Evolutionary conservation across 2,113 vertebrate species (phyloP).

Genomic region (Diadophis punctatus): DNA sequence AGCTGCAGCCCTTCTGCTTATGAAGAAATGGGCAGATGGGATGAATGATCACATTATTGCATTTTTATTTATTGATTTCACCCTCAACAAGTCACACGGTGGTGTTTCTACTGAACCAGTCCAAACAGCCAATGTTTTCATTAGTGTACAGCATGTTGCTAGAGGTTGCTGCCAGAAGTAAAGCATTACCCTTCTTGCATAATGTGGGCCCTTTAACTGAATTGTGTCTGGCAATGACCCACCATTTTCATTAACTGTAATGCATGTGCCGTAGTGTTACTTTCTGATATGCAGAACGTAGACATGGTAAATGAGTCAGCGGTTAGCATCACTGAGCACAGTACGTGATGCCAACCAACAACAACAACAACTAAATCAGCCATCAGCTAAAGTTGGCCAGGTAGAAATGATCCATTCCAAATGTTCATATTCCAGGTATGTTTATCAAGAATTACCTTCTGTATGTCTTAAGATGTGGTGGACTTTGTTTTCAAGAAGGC

Average conservation of each 20-base stretch:
- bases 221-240: not conserved
- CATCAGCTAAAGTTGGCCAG: not conserved
- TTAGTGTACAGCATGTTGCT: not conserved
- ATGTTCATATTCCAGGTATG: not conserved
- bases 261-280: not conserved
- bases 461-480: not conserved
- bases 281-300: not conserved
- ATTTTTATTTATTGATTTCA: not conserved
- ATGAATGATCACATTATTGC: not conserved
- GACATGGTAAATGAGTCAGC: not conserved
- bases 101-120: not conserved
- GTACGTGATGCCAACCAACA: not conserved
- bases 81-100: not conserved
- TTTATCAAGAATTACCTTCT: not conserved
- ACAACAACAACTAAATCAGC: not conserved
- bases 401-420: not conserved
- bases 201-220: not conserved
- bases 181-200: not conserved
- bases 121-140: not conserved
- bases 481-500: not conserved
- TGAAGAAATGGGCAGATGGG: not conserved
- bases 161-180: not conserved
- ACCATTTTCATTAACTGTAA: not conserved
- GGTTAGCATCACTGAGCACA: not conserved
- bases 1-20: not conserved